Evolutionary conservation across 2,113 vertebrate genomes (phyloP), one percentile per base, ranked within the genome.

Genomic region (Rhinoptilus africanus): DNA sequence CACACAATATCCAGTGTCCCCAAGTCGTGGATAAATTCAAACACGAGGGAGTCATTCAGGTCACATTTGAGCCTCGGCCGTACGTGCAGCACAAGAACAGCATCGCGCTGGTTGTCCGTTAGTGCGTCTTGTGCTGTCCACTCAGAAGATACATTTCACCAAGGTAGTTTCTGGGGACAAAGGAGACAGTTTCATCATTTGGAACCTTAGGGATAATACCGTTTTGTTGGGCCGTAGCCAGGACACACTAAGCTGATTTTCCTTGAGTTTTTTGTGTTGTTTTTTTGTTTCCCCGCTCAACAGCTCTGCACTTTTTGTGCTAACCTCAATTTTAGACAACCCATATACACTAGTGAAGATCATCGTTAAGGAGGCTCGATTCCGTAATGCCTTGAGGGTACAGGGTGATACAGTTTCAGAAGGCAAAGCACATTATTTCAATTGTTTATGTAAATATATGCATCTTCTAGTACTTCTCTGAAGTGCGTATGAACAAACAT

Each of bases 11-110:
- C 93, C 77, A 91, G 57, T 30, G 86, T 83, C 87, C 91, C 96
- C 96, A 78, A 72, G 96, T 82, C 83, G 97, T 90, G 35, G 90
- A 96, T 95, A 94, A 97, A 97, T 96, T 75, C 92, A 69, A 95
- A 71, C 96, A 62, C 96, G 12, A 66, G 96, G 97, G 96, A 96
- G 66, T 37, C 91, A 27, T 93, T 89, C 66, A 19, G 57, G 63
- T 87, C 93, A 85, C 84, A 88, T 74, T 76, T 48, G 96, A 96
- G 95, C 92, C 88, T 82, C 14, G 5, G 64, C 95, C 3, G 11
- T 13, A 83, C 75, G 54, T 64, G 96, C 27, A 88, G 96, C 86
- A 69, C 77, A 71, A 77, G 96, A 95, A 86, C 37, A 95, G 67
- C 62, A 5, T 76, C 77, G 45, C 89, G 15, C 59, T 69, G 68